These are phyloP conservation scores for Schizotus pectinicornis DNA, from an alignment of 2,888 invertebrate genomes.

Conservation along the genomic window DNA sequence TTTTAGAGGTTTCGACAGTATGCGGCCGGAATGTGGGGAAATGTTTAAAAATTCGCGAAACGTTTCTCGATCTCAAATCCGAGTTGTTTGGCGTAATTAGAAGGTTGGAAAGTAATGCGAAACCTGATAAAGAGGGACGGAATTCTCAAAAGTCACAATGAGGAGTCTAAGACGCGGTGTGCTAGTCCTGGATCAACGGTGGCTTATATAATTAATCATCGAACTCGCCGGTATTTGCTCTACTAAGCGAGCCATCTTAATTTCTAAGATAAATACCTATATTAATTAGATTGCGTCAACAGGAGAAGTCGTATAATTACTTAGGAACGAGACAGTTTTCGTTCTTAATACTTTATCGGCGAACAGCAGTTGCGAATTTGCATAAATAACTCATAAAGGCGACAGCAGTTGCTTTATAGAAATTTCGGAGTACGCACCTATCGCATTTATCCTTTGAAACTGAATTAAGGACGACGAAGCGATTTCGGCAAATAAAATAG, in stretches of 20 bases:
- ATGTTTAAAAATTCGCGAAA: constrained; percentile 5
- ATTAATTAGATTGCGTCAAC: constrained; percentile 59
- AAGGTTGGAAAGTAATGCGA: constrained; percentile 13
- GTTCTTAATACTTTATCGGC: constrained; percentile 58
- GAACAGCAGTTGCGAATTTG: constrained; percentile 54
- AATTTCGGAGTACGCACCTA: constrained; percentile 16
- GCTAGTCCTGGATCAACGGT: constrained; percentile 40
- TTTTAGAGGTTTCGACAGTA: constrained; percentile 20
- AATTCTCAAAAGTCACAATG: constrained; percentile 20
- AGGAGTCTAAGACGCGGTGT: constrained; percentile 9
- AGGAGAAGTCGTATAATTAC: constrained; percentile 58
- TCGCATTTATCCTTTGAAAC: constrained; percentile 6
- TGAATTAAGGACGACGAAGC: constrained; percentile 1
- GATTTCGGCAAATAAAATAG: background rate
- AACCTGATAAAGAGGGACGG: constrained; percentile 22
- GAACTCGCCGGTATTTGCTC: constrained; percentile 57
- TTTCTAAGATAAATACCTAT: constrained; percentile 59
- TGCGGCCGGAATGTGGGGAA: constrained; percentile 9
- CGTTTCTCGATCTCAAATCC: constrained; percentile 8
- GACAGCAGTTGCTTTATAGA: constrained; percentile 32
- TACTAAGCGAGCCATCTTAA: constrained; percentile 58
- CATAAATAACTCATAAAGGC: constrained; percentile 53
- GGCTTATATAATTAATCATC: constrained; percentile 58
- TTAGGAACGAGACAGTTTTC: constrained; percentile 57
- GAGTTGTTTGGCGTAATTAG: constrained; percentile 22